Percentiles rank a stretch among this genome's conserved stretches.
Conservation (phyloP, 2,113 vertebrate genomes). For the Perca flavescens region DNA sequence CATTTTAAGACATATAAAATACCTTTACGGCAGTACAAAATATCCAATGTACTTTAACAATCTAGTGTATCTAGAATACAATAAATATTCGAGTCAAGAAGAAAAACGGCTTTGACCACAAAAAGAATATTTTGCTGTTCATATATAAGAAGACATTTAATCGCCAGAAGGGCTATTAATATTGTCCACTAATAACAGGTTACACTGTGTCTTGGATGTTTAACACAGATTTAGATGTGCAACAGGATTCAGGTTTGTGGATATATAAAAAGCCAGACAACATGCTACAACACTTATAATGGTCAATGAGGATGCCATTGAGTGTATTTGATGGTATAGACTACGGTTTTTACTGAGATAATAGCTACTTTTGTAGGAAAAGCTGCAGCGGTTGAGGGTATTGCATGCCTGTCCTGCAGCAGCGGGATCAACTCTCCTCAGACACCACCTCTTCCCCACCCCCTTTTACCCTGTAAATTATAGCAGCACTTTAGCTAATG, state of each 20-base stretch:
- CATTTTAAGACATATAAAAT: not conserved
- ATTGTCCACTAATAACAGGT: constrained; percentile 1
- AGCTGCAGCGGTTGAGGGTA: constrained; percentile 65
- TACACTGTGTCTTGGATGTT: not conserved
- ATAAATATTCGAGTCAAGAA: not conserved
- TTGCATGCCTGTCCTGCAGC: constrained; percentile 59
- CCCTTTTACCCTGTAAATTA: constrained; percentile 87
- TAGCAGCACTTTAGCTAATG: constrained; percentile 91
- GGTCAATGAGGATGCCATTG: not conserved
- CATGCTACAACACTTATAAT: not conserved
- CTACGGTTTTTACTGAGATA: constrained; percentile 16
- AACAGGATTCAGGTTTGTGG: not conserved
- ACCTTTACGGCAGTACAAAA: not conserved
- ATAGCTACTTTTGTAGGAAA: constrained; percentile 46
- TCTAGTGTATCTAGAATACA: not conserved
- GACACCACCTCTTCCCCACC: constrained; percentile 65
- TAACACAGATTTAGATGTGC: not conserved
- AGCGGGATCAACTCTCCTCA: constrained; percentile 69
- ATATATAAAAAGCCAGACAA: constrained; percentile 11
- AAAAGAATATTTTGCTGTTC: not conserved
- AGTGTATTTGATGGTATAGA: constrained; percentile 29
- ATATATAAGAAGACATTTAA: constrained; percentile 1
- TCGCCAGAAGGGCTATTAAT: constrained; percentile 1
- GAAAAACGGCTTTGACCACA: not conserved
- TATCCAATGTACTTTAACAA: not conserved